phyloP scores from a whole-genome alignment of 1,140 invertebrate genomes.

The Polypedilum vanderplanki region DNA sequence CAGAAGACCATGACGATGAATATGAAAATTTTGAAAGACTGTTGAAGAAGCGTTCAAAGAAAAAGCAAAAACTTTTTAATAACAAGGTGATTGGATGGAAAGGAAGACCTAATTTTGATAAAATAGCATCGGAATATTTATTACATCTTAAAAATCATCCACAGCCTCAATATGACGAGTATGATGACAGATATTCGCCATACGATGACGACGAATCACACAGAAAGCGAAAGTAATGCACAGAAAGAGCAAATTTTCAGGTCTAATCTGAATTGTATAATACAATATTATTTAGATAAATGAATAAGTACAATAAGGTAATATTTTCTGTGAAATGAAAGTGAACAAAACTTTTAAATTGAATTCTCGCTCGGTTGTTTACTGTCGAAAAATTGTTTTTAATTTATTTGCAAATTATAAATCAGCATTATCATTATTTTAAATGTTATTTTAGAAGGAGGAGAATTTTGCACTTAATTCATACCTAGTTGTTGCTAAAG shows the following conservation, averaged over 20 bases:
- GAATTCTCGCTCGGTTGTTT: neutral
- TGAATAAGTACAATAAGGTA: neutral
- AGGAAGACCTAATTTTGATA: neutral
- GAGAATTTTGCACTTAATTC: too few relatives aligned
- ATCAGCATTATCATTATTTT: too few relatives aligned
- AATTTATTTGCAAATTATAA: too few relatives aligned
- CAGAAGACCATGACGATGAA: neutral
- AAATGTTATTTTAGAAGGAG: too few relatives aligned
- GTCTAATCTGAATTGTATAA: too few relatives aligned
- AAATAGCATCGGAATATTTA: neutral
- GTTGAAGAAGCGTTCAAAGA: neutral
- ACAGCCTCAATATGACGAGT: neutral
- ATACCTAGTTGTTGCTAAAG: too few relatives aligned
- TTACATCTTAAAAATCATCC: neutral
- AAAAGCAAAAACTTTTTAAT: neutral
- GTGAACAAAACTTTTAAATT: neutral
- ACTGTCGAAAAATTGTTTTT: too few relatives aligned
- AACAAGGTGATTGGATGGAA: neutral
- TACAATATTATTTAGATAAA: too few relatives aligned
- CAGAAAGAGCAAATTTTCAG: too few relatives aligned
- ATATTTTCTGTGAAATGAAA: neutral
- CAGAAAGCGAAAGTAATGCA: slow-evolving; percentile 9
- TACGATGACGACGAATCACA: neutral
- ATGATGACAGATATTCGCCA: neutral
- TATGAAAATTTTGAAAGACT: neutral